Conservation (phyloP, 2,888 invertebrate species). For the Machimus atricapillus region DNA sequence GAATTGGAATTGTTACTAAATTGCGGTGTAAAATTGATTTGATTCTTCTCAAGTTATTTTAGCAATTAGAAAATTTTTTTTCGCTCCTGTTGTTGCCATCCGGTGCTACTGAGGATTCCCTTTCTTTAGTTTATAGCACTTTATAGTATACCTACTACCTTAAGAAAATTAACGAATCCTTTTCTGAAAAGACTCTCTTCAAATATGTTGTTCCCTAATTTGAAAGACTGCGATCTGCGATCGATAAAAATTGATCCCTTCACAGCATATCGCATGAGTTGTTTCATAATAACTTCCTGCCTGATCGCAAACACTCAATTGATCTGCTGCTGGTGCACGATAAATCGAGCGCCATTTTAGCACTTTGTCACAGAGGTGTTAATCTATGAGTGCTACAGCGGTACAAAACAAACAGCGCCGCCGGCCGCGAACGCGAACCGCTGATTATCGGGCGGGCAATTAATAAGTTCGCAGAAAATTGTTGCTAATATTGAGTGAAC, state of each 20-base stretch:
- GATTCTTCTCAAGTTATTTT: no score
- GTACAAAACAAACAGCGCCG: not conserved
- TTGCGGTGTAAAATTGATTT: no score
- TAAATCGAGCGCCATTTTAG: constrained; percentile 41
- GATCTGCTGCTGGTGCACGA: not conserved
- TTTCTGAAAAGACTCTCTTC: no score
- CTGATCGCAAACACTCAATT: not conserved
- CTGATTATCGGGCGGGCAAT: constrained; percentile 19
- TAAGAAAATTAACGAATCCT: no score
- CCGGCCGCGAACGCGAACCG: not conserved
- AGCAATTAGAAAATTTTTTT: no score
- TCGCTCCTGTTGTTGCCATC: no score
- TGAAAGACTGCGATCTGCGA: not conserved
- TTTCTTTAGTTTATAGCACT: no score
- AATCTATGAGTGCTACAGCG: constrained; percentile 12
- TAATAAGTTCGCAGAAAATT: constrained; percentile 43
- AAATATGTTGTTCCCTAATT: no score
- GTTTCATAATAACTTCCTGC: not conserved
- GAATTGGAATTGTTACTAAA: no score
- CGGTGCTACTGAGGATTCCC: no score
- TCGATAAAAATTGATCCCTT: not conserved
- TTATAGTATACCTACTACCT: no score
- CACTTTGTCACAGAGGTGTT: constrained; percentile 31
- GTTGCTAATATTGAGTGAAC: constrained; percentile 27
- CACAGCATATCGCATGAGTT: not conserved